phyloP scores from a whole-genome alignment of 2,888 invertebrate species.

The Galeruca laticollis region DNA sequence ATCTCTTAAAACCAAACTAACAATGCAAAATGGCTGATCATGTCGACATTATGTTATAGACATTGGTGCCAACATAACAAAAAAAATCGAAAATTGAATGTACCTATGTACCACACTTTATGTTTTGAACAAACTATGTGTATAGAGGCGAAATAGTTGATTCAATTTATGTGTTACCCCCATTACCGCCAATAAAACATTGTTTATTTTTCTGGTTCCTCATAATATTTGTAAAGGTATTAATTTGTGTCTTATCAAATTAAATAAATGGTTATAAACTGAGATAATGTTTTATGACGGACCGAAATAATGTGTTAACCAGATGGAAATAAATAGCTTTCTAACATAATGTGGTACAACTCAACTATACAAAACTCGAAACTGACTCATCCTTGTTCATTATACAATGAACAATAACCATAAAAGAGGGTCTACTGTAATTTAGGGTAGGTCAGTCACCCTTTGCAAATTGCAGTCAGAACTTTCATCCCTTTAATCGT shows the following conservation, averaged over 20 bases:
- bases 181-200: not conserved
- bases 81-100: no score
- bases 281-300: not conserved
- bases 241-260: not conserved
- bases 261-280: not conserved
- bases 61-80: no score
- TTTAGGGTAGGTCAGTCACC: constrained; percentile 30
- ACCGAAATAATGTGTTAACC: not conserved
- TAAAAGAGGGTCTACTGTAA: constrained; percentile 7
- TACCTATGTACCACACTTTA: no score
- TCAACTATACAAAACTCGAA: not conserved
- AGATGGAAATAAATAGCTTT: not conserved
- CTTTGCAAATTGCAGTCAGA: constrained; percentile 22
- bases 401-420: constrained; percentile 1
- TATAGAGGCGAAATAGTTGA: no score
- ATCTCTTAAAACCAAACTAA: no score
- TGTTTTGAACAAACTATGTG: no score
- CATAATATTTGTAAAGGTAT: not conserved
- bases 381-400: not conserved
- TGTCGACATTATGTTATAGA: no score
- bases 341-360: not conserved
- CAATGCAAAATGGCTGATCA: no score
- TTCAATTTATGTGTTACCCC: not conserved
- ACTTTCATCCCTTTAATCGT: constrained; percentile 23
- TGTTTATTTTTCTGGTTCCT: no score